These are phyloP conservation scores for Xenopus petersii DNA, from an alignment of 2,797 vertebrate species.

Conservation along the genomic window DNA sequence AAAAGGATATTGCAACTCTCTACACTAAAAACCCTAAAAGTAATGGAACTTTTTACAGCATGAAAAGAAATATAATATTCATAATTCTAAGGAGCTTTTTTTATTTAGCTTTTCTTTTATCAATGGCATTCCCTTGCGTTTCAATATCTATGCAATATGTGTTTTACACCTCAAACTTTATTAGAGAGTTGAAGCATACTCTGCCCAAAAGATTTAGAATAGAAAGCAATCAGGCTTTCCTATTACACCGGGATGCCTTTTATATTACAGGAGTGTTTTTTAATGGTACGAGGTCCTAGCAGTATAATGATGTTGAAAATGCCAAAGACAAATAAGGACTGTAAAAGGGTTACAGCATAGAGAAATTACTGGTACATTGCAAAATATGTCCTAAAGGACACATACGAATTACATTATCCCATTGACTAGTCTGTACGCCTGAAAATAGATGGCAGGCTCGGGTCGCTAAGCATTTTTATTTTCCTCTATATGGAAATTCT, in stretches of 20 bases:
- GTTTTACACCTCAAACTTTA: background rate
- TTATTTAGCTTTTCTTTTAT: background rate
- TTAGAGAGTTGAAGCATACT: background rate
- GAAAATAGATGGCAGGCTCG: too few species aligned
- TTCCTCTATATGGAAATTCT: background rate
- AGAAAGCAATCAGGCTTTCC: background rate
- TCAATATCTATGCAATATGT: slow-evolving; percentile 19
- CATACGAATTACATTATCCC: too few species aligned
- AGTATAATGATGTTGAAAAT: background rate
- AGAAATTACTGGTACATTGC: background rate
- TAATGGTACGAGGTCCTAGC: background rate
- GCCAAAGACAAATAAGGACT: background rate
- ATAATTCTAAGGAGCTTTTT: background rate
- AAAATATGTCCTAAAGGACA: slow-evolving; percentile 1
- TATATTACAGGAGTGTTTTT: background rate
- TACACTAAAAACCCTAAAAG: slow-evolving; percentile 28
- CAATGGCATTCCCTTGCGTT: background rate
- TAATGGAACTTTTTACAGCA: slow-evolving; percentile 7
- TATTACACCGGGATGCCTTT: background rate
- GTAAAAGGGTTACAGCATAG: too few species aligned
- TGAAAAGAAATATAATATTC: background rate
- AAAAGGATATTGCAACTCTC: slow-evolving; percentile 37
- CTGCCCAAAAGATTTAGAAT: slow-evolving; percentile 17
- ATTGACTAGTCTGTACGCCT: too few species aligned
- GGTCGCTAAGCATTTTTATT: background rate